Percentiles rank a stretch among this genome's conserved stretches.
Conservation (phyloP, 53 echinoderm and acorn worm genomes). For the Henricia sp. region DNA sequence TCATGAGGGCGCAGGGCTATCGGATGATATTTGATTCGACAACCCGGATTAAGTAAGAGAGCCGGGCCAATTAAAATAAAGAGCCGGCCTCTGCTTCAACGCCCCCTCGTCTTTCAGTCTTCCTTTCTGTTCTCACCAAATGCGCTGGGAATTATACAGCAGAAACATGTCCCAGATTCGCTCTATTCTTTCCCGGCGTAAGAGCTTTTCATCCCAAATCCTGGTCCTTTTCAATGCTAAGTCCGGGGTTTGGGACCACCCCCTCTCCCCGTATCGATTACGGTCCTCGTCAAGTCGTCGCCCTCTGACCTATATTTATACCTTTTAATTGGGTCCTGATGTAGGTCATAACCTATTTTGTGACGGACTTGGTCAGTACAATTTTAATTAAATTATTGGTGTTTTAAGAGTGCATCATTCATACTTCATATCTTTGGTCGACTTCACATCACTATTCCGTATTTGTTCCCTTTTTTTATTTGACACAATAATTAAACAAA, state of each 20-base stretch:
- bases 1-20: slow-evolving; percentile 40
- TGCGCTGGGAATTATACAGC: slow-evolving; percentile 52
- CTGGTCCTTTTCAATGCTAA: slow-evolving; percentile 30
- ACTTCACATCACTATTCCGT: no score
- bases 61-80: slow-evolving; percentile 41
- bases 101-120: no score
- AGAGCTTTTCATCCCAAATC: slow-evolving; percentile 14
- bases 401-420: no score
- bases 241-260: neutral
- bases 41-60: slow-evolving; percentile 9
- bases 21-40: slow-evolving; percentile 52
- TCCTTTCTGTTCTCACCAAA: slow-evolving; percentile 2
- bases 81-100: neutral
- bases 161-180: slow-evolving; percentile 36
- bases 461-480: no score
- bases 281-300: slow-evolving; percentile 11
- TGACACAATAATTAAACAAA: no score
- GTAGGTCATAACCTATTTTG: slow-evolving; percentile 18
- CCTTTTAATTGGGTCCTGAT: neutral
- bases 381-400: no score
- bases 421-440: no score
- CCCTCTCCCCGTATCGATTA: slow-evolving; percentile 7
- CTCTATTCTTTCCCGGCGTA: neutral
- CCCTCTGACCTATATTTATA: slow-evolving; percentile 25
- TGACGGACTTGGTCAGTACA: no score